phyloP scores from a whole-genome alignment of 2,113 vertebrate species.

The Bungarus multicinctus region DNA sequence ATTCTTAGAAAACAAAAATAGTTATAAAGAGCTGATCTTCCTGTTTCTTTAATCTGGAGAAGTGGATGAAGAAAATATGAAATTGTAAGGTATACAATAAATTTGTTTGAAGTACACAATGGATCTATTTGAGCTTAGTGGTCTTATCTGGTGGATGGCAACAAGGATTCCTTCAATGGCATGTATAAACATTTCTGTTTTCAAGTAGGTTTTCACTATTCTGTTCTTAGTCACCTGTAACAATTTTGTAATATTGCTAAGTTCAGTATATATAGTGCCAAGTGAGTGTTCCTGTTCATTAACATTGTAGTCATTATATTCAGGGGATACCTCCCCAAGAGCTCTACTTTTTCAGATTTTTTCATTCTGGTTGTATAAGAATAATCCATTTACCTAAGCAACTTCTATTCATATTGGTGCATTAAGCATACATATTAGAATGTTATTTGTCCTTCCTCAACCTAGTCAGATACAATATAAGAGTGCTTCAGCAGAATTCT shows the following conservation, averaged over 20 bases:
- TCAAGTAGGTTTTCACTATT: not conserved
- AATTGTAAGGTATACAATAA: not conserved
- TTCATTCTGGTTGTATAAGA: not conserved
- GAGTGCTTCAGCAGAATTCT: not conserved
- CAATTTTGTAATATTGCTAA: not conserved
- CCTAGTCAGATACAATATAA: not conserved
- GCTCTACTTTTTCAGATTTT: not conserved
- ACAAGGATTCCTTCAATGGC: not conserved
- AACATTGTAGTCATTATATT: not conserved
- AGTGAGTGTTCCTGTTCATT: not conserved
- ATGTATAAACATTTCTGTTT: not conserved
- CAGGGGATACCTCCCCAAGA: not conserved
- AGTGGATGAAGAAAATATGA: not conserved
- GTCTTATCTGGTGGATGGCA: not conserved
- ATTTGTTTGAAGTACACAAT: not conserved
- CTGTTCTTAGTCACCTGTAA: not conserved
- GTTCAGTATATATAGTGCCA: not conserved
- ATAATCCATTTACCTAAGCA: not conserved
- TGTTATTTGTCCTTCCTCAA: not conserved
- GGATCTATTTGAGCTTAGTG: not conserved
- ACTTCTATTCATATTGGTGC: not conserved
- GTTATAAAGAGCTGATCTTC: not conserved
- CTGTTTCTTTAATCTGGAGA: not conserved
- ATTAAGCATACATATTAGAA: not conserved
- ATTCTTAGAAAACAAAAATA: not conserved